Base-by-base conservation (phyloP, 1,140 invertebrate species). In the Plutomurus gul region DNA sequence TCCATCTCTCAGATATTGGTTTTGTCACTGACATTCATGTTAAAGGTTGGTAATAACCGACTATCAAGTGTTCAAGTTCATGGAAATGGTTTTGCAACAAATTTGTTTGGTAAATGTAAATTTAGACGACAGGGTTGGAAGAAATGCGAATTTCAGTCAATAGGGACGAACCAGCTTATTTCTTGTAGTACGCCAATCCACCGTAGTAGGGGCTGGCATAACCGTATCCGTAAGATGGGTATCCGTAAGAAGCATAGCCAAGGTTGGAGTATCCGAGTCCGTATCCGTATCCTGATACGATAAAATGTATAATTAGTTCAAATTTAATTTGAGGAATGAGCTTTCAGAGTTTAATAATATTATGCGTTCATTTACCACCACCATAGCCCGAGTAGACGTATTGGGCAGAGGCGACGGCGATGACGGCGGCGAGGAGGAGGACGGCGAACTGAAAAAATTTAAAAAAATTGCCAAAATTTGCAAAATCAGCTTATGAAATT, bases 341-440 rank as follows among this genome's bases (percentile, higher is more conserved):
- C n/a, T n/a, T n/a, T n/a, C n/a, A n/a, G n/a, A n/a, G n/a, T n/a
- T n/a, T n/a, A n/a, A n/a, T n/a, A n/a, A n/a, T n/a, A n/a, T n/a
- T n/a, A n/a, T n/a, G n/a, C n/a, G n/a, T n/a, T n/a, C n/a, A n/a
- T n/a, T n/a, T n/a, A n/a, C n/a, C n/a, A 33, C 51, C 51, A 7
- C 51, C 51, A 60, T 60, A 60, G 11, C 49, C 49, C 0, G 16
- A 16, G 30, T 5, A 20, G 18, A 20, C 11, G 70, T 72, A 72
- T 16, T 72, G 70, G 39, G 36, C 70, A 43, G 70, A 40, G 39
- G 70, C 70, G 10, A 16, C 70, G 11, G 70, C 70, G 18, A 72
- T 40, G 22, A 40, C 22, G 37, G 70, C 70, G 70, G 70, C 70
- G 70, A 72, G 70, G 70, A 72, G 70, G 70, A 72, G 70, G 70